Conservation (phyloP, 2,888 invertebrate genomes). For the Synergus umbraculus region DNA sequence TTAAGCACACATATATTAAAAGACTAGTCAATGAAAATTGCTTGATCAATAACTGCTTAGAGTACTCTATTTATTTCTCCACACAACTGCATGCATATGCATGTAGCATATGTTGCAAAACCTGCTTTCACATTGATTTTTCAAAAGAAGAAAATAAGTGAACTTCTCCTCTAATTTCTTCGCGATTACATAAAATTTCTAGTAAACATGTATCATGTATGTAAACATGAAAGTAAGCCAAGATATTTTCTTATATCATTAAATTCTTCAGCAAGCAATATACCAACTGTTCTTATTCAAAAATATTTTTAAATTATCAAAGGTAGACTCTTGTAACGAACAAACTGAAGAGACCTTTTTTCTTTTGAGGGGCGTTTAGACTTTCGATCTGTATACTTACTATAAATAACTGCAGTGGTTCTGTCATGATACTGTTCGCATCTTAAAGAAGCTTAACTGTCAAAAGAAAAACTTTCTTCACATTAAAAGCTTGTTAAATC, state of each 20-base stretch:
- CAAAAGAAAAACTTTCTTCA: background rate
- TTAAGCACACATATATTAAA: background rate
- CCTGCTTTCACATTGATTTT: background rate
- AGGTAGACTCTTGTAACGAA: background rate
- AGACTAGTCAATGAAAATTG: slow-evolving; percentile 4
- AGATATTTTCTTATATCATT: too few relatives aligned
- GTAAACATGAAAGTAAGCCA: too few relatives aligned
- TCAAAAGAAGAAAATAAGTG: background rate
- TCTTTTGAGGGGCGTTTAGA: background rate
- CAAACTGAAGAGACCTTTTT: background rate
- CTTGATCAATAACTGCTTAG: slow-evolving; percentile 34
- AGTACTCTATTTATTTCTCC: slow-evolving; percentile 16
- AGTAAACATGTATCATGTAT: too few relatives aligned
- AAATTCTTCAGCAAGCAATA: too few relatives aligned
- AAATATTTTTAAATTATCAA: background rate
- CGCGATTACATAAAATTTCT: too few relatives aligned
- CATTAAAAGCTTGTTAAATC: background rate
- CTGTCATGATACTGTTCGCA: background rate
- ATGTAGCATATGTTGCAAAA: background rate
- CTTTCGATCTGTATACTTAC: background rate
- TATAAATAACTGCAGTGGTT: background rate
- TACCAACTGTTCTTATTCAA: too few relatives aligned
- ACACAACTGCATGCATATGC: background rate
- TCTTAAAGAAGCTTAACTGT: background rate
- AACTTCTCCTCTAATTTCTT: background rate